These are phyloP conservation scores for Hoplias malabaricus DNA, from an alignment of 2,113 vertebrate genomes.

Conservation along the genomic window DNA sequence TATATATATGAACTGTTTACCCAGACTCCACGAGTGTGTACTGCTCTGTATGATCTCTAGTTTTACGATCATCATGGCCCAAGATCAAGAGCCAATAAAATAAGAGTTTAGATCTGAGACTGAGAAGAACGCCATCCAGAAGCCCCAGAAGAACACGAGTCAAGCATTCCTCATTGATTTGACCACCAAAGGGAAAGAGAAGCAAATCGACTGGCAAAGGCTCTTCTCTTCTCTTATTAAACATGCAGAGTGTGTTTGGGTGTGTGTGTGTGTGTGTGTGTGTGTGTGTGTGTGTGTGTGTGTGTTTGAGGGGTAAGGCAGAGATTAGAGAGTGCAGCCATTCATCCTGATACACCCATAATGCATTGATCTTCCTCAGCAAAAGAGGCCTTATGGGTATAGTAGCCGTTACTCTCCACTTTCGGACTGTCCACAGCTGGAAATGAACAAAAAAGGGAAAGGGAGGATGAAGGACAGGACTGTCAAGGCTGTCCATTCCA, in stretches of 20 bases:
- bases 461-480: background rate
- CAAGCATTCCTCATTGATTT: constrained; percentile 12
- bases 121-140: background rate
- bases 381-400: background rate
- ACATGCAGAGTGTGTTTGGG: background rate
- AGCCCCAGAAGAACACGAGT: background rate
- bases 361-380: constrained; percentile 46
- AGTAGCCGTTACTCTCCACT: background rate
- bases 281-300: constrained; percentile 14
- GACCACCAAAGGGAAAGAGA: background rate
- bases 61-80: background rate
- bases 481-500: too few relatives aligned
- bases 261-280: constrained; percentile 36
- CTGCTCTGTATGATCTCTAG: too few relatives aligned
- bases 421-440: background rate
- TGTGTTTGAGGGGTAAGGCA: constrained; percentile 46
- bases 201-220: background rate
- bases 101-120: background rate
- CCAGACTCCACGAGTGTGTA: too few relatives aligned
- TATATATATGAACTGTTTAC: too few relatives aligned
- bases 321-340: constrained; percentile 53
- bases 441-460: background rate
- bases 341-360: constrained; percentile 56
- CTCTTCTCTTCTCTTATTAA: constrained; percentile 15
- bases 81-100: background rate